Evolutionary conservation across 2,113 vertebrate species (phyloP), one percentile per base, ranked within the genome.

Genomic region (Amia ocellicauda): DNA sequence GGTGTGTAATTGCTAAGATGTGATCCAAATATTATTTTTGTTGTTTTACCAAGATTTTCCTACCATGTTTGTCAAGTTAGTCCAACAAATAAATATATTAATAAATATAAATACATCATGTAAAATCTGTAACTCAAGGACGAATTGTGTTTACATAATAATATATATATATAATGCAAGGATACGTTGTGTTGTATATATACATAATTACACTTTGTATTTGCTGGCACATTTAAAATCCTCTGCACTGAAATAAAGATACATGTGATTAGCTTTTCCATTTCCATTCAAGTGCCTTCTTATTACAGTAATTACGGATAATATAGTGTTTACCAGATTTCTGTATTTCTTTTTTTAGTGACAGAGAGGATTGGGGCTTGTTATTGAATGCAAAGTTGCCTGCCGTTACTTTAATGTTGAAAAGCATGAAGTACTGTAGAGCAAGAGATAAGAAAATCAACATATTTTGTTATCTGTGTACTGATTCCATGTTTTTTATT

Each of bases 281-380:
- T 10, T 36, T n/a, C n/a, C n/a, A n/a, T n/a, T 73, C 67, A 74
- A 78, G 69, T 77, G 67, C 74, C 63, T 76, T 73, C 75, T 80
- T 82, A 84, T 84, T 75, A 77, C 75, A 74, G 72, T 86, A 80
- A 86, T 86, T 86, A 81, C 78, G 79, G 75, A 81, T 79, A 72
- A 80, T 80, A 76, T 81, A 83, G 85, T 77, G 82, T 84, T 50
- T 81, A 76, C 81, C 63, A 65, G 86, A 88, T 76, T 75, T 75
- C 70, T 74, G 70, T 82, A 7, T 36, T 36, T 36, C 31, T 36
- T 36, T 10, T 36, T 36, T 36, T 36, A 7, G 31, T 85, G 81
- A 84, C 76, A 58, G 69, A 69, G 73, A 78, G 83, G 84, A 82
- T 85, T 84, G 72, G 75, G 69, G 79, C 73, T 74, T 78, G 78